Conservation (phyloP, 2,888 invertebrate genomes). For the Agrotis segetum region DNA sequence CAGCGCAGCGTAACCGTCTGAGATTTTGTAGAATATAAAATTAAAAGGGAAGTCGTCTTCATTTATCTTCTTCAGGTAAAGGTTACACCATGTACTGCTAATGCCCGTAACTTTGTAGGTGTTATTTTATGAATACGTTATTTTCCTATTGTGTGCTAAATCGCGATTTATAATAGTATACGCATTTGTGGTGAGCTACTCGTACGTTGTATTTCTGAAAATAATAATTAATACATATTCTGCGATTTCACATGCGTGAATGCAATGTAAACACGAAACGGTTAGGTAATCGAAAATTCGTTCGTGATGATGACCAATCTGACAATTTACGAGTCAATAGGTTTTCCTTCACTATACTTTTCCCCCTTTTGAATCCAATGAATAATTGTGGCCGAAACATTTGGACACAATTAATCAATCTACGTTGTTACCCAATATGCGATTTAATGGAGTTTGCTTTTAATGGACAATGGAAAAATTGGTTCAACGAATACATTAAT, state of each 20-base stretch:
- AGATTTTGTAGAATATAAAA: conserved; percentile 19
- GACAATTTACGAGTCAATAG: conserved; percentile 21
- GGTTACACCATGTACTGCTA: not conserved
- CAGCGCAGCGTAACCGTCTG: not conserved
- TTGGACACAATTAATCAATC: conserved; percentile 41
- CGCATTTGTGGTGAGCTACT: not conserved
- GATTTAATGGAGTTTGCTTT: conserved; percentile 27
- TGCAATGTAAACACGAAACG: conserved; percentile 14
- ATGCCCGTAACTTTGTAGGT: not conserved
- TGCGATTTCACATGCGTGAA: not conserved
- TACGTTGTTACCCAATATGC: conserved; percentile 3
- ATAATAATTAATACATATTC: not conserved
- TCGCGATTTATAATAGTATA: not conserved
- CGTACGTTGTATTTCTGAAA: not conserved
- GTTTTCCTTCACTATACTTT: conserved; percentile 11
- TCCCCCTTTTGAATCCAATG: conserved; percentile 24
- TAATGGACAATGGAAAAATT: conserved; percentile 21
- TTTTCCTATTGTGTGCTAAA: not conserved
- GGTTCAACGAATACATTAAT: conserved; percentile 2
- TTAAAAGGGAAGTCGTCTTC: conserved; percentile 9
- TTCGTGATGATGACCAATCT: conserved; percentile 1
- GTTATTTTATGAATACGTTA: not conserved
- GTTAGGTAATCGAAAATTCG: conserved; percentile 27
- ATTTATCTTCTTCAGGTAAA: conserved; percentile 9
- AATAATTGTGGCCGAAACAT: conserved; percentile 25